Base-by-base conservation (phyloP, 1,140 invertebrate genomes). In the Glomeris maerens region DNA sequence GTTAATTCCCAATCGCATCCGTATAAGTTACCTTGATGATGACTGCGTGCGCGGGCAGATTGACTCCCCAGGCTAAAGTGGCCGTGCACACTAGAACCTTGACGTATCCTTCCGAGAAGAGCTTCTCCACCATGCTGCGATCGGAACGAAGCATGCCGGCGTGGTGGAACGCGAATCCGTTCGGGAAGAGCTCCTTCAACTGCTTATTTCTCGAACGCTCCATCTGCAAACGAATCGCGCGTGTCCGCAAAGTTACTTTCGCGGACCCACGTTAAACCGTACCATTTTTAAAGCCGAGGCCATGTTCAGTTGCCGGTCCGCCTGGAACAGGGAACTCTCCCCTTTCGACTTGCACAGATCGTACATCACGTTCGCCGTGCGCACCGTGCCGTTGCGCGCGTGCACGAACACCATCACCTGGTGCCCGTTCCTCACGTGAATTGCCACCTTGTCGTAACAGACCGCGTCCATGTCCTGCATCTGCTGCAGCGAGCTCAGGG, bases 391-490 rank as follows among this genome's bases (percentile, higher is more conserved):
- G 73, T 97, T 98, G 36, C 96, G 72, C 0, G 94, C 89, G 68
- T 98, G 95, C 0, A 99, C 96, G 71, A 99, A 99, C 0, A 99
- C 88, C 89, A 99, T 96, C 0, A 96, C 78, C 72, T 98, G 94
- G 66, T 97, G 83, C 0, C 87, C 90, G 59, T 85, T 78, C 57
- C 78, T 75, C 1, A 97, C 79, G 74, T 90, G 84, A 13, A 87
- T 78, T 0, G 81, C 57, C 3, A 91, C 84, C 74, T 97, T 91
- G 21, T 96, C 83, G 67, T 95, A 98, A 65, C 91, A 95, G 56
- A 92, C 77, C 44, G 79, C 73, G 67, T 98, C 92, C 84, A 98
- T 95, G 60, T 86, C 79, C 54, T 76, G 72, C 56, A 83, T 72
- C 65, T 86, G 81, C 66, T 88, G 78, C 47, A 84, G 60, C 52